phyloP scores from a whole-genome alignment of 2,888 invertebrate genomes.

The Uropetala carovei region DNA sequence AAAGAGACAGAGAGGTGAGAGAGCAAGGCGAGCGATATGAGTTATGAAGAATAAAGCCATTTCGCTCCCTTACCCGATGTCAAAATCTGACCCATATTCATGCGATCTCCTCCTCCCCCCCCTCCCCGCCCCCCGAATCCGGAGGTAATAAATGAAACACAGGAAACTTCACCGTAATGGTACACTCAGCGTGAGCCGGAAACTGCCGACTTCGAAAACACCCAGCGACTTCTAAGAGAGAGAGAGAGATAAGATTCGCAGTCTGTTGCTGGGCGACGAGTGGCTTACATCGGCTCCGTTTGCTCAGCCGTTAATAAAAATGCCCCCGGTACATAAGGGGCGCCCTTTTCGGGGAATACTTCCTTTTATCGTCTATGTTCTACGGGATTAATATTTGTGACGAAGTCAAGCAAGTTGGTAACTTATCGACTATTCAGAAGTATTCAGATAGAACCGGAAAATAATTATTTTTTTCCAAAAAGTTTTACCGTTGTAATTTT shows the following conservation, averaged over 20 bases:
- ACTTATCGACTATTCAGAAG: too few relatives aligned
- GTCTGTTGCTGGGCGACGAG: neutral
- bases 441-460: too few relatives aligned
- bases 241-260: neutral
- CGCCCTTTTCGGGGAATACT: neutral
- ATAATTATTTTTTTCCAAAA: too few relatives aligned
- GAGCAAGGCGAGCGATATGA: neutral
- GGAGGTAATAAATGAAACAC: conserved; percentile 27
- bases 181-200: neutral
- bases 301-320: neutral
- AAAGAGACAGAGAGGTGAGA: too few relatives aligned
- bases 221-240: too few relatives aligned
- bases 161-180: conserved; percentile 5
- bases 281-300: neutral
- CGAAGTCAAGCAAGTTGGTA: too few relatives aligned
- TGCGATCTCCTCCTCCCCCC: neutral
- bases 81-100: neutral
- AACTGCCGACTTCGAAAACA: neutral
- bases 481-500: too few relatives aligned
- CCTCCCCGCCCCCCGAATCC: too few relatives aligned
- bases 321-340: neutral
- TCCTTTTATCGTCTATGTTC: neutral
- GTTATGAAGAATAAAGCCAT: neutral
- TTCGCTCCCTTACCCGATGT: neutral
- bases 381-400: neutral